Evolutionary conservation across 2,888 invertebrate genomes (phyloP).

Genomic region (Geotrupes spiniger): DNA sequence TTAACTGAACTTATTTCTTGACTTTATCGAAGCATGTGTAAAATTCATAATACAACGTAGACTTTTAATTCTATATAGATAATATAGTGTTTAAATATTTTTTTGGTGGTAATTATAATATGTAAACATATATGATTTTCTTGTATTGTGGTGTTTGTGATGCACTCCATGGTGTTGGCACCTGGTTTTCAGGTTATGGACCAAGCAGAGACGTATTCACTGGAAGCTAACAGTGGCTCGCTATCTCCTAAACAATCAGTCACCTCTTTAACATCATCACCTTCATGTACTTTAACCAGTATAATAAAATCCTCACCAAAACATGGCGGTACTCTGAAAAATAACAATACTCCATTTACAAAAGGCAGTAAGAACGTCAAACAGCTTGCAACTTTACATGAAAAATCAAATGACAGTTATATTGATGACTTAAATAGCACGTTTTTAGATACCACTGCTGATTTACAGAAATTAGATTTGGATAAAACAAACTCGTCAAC

Average conservation of each 20-base stretch:
- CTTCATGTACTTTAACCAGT: conserved; percentile 48
- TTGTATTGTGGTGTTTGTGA: conserved; percentile 10
- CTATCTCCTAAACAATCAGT: conserved; percentile 46
- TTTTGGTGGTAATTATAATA: no score
- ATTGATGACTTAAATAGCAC: conserved; percentile 19
- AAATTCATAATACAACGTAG: no score
- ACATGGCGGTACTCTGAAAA: conserved; percentile 13
- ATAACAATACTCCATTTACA: conserved; percentile 12
- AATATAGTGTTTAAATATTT: no score
- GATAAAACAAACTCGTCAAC: conserved; percentile 28
- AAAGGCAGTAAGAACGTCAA: conserved; percentile 12
- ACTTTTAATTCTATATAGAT: no score
- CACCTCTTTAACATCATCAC: conserved; percentile 36
- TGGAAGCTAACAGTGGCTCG: conserved; percentile 62
- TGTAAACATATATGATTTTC: conserved; percentile 1
- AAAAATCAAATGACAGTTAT: conserved; percentile 38
- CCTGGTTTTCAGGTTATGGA: conserved; percentile 69
- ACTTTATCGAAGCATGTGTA: no score
- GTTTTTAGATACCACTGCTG: conserved; percentile 23
- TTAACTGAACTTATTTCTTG: no score
- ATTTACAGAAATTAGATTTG: conserved; percentile 25
- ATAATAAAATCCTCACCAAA: conserved; percentile 14
- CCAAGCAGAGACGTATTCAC: conserved; percentile 64
- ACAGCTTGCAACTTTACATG: conserved; percentile 39
- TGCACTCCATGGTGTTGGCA: conserved; percentile 41